These are phyloP conservation scores for Onychorhynchus coronatus DNA, from an alignment of 2,113 vertebrate genomes.

Conservation along the genomic window DNA sequence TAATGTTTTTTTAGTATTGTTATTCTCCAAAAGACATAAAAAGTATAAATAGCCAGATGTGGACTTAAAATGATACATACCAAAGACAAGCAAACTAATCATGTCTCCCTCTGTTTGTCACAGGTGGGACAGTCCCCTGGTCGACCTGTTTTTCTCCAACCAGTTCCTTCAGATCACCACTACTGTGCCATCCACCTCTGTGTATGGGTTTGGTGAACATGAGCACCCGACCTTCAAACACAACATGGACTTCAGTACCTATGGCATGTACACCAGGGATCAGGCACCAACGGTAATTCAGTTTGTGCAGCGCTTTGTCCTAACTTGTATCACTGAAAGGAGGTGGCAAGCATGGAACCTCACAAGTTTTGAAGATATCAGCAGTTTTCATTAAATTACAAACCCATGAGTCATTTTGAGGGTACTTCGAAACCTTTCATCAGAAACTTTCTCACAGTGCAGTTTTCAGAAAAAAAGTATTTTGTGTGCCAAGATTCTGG, in stretches of 20 bases:
- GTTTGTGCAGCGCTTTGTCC: neutral
- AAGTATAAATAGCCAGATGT: neutral
- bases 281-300: conserved; percentile 32
- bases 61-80: neutral
- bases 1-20: neutral
- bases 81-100: neutral
- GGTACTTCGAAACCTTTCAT: neutral
- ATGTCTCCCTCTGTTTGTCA: neutral
- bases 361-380: neutral
- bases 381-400: neutral
- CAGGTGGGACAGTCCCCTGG: conserved; percentile 43
- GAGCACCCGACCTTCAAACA: conserved; percentile 55
- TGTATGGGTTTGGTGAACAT: conserved; percentile 51
- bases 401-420: neutral
- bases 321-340: neutral
- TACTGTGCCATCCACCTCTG: neutral
- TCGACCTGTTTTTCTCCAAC: conserved; percentile 40
- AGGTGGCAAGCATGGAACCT: neutral
- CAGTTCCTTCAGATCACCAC: conserved; percentile 50
- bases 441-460: neutral
- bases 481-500: neutral
- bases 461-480: neutral
- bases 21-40: neutral
- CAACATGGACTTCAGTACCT: conserved; percentile 35
- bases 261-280: conserved; percentile 44